Evolutionary conservation across 1,140 invertebrate species (phyloP), one percentile per base, ranked within the genome.

Genomic region (Maconellicoccus hirsutus): DNA sequence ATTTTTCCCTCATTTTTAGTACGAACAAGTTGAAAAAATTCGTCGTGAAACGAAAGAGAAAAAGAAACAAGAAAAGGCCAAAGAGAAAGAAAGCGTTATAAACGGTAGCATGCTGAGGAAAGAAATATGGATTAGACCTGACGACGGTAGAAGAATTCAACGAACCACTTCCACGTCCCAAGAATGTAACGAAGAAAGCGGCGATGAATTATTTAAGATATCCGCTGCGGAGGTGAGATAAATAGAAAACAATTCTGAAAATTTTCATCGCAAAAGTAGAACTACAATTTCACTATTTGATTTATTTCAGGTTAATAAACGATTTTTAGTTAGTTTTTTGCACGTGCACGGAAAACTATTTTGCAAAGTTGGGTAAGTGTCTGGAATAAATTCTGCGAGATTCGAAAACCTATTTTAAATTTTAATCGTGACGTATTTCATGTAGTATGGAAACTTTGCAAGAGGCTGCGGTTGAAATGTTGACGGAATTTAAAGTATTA

Each of bases 301-400:
- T n/a, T n/a, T 78, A 80, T 86, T 85, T 19, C 82, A 94, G 91
- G 82, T 96, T 52, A 94, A 93, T 78, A 95, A 94, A 79, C 83
- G 87, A 77, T 95, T 96, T 78, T 85, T 91, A 2, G 88, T 89
- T n/a, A 93, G 90, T 74, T 96, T 92, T 78, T 83, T 95, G 59
- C 90, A 94, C 78, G 89, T 93, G 2, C 92, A 94, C 78, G 94
- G 94, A 63, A 97, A 96, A 80, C 82, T 97, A 3, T 95, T 94
- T 75, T 95, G 91, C 1, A 91, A 90, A 81, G 88, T 92, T 78
- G 90, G 90, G 89, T 92, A 82, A 80, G 82, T 79, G n/a, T n/a
- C n/a, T n/a, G n/a, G n/a, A n/a, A n/a, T n/a, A n/a, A n/a, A n/a
- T n/a, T n/a, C n/a, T n/a, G n/a, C n/a, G n/a, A n/a, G n/a, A n/a